A percentile compares a stretch with the other conserved stretches of the same genome.
Evolutionary conservation across 2,888 invertebrate species (phyloP).

Genomic region (Eledone cirrhosa): DNA sequence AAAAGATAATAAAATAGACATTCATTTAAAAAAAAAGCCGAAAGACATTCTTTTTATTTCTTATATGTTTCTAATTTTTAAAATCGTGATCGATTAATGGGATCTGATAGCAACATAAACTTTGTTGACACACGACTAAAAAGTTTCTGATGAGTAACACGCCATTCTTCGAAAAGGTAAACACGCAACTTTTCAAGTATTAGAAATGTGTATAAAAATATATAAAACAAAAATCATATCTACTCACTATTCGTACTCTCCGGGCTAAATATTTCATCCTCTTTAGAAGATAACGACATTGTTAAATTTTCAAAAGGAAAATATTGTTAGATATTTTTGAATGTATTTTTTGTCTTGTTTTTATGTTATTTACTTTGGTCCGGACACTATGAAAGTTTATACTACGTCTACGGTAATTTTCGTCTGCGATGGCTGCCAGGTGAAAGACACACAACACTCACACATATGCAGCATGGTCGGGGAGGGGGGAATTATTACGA

Average conservation of each 20-base stretch:
- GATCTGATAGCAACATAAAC: no score
- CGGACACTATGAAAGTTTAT: background rate
- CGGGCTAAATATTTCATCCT: constrained; percentile 12
- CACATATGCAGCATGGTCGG: background rate
- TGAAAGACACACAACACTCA: background rate
- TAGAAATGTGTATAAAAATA: background rate
- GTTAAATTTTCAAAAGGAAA: background rate
- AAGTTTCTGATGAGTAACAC: no score
- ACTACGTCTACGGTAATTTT: background rate
- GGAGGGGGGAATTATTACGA: background rate
- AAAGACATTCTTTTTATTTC: no score
- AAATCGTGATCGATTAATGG: no score
- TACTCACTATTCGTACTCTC: background rate
- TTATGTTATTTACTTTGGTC: background rate
- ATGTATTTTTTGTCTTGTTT: background rate
- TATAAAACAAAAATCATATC: background rate
- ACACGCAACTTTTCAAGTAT: no score
- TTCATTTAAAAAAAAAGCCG: no score
- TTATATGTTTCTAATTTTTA: no score
- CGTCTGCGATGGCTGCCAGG: background rate
- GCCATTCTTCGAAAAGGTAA: no score
- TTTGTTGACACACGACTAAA: no score
- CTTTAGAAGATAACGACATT: background rate
- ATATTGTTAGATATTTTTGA: background rate
- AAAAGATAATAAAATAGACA: no score